A percentile compares a stretch with the other conserved stretches of the same genome.
phyloP scores from a whole-genome alignment of 1,140 invertebrate genomes.

The Laupala kohalensis region DNA sequence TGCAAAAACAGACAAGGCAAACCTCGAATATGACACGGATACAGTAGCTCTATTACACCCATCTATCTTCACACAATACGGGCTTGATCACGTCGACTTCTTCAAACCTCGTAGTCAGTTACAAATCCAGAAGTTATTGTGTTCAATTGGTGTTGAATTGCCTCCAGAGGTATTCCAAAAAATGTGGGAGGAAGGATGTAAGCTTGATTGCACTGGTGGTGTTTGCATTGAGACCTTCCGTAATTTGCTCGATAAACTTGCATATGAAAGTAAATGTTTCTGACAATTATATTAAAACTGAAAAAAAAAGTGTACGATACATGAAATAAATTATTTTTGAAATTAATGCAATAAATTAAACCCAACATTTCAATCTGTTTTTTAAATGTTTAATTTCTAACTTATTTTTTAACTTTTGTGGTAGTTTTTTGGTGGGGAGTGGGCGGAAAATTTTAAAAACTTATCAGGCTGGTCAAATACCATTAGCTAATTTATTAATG shows the following conservation, averaged over 20 bases:
- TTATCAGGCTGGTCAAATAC: too few species aligned
- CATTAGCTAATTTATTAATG: too few species aligned
- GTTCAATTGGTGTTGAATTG: constrained; percentile 15
- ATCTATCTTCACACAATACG: not conserved
- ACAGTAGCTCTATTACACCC: not conserved
- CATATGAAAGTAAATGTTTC: too few species aligned
- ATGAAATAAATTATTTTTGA: too few species aligned
- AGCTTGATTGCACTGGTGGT: constrained; percentile 17
- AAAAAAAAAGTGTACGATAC: too few species aligned
- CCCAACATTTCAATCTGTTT: too few species aligned
- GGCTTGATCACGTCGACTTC: not conserved
- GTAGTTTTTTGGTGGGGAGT: too few species aligned
- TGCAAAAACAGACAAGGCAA: not conserved
- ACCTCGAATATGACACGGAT: not conserved
- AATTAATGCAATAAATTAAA: too few species aligned
- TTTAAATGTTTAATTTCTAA: too few species aligned
- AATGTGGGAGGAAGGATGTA: constrained; percentile 15
- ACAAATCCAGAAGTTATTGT: constrained; percentile 14
- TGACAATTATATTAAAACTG: too few species aligned
- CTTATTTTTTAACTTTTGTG: too few species aligned
- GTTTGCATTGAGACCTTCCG: constrained; percentile 20
- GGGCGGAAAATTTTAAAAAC: too few species aligned
- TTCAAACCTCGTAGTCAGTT: constrained; percentile 13
- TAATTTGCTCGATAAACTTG: constrained; percentile 15
- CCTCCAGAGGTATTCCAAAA: constrained; percentile 15